phyloP scores from a whole-genome alignment of 2,113 vertebrate genomes.

The Dasypus novemcinctus region DNA sequence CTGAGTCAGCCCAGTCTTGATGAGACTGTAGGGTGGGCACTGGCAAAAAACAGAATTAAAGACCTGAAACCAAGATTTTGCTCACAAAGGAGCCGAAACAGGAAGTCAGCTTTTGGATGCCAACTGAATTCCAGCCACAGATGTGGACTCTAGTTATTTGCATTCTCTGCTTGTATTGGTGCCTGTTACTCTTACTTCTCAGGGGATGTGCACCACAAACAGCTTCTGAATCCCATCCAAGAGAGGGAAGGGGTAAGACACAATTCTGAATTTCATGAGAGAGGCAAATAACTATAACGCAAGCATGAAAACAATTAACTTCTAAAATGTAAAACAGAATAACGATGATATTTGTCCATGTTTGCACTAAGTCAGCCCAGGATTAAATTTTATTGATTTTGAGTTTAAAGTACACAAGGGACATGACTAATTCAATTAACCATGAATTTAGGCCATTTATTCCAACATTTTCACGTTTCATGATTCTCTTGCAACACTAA shows the following conservation, averaged over 20 bases:
- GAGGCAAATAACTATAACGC: neutral
- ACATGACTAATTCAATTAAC: neutral
- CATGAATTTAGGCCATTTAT: neutral
- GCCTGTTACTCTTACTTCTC: neutral
- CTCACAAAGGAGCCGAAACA: slow-evolving; percentile 13
- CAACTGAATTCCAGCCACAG: neutral
- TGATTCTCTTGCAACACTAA: neutral
- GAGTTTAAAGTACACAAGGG: neutral
- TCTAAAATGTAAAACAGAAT: neutral
- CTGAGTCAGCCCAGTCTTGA: slow-evolving; percentile 36
- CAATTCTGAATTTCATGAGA: neutral
- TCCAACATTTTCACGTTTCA: neutral
- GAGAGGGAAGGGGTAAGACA: neutral
- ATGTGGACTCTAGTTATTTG: neutral
- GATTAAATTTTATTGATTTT: neutral
- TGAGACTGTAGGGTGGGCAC: slow-evolving; percentile 20
- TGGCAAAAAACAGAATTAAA: slow-evolving; percentile 21
- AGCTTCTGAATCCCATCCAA: neutral
- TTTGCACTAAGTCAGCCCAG: neutral
- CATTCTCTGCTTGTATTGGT: neutral
- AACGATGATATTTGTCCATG: neutral
- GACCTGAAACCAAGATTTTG: slow-evolving; percentile 42
- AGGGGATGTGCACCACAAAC: neutral
- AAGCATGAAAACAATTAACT: neutral
- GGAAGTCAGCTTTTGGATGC: slow-evolving; percentile 16